These are phyloP conservation scores for Homarus americanus DNA, from an alignment of 1,140 invertebrate genomes.

Conservation along the genomic window DNA sequence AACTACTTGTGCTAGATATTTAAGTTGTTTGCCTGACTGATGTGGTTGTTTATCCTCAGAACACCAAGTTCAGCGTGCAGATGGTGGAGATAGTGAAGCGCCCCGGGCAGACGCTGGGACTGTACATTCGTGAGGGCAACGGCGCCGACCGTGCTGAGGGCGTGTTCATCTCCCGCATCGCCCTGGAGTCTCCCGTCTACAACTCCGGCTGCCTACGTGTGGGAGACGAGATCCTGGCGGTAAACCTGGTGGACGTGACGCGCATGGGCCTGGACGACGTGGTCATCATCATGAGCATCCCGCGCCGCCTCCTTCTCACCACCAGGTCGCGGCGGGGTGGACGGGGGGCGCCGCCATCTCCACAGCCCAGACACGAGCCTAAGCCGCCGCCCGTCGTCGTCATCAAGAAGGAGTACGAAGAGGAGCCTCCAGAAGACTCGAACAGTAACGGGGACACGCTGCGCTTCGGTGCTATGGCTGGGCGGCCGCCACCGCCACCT, in stretches of 20 bases:
- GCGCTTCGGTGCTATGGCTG: conserved; percentile 60
- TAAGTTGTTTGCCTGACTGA: too few relatives aligned
- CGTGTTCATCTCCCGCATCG: conserved; percentile 99
- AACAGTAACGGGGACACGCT: conserved; percentile 76
- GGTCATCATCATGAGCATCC: conserved; percentile 99
- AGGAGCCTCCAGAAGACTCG: conserved; percentile 90
- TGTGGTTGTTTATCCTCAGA: conserved; percentile 82
- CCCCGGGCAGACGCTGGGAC: conserved; percentile 97
- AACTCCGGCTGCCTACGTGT: conserved; percentile 96
- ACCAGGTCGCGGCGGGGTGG: conserved; percentile 82
- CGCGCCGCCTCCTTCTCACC: conserved; percentile 93
- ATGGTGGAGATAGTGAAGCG: conserved; percentile 99
- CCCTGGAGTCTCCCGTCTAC: conserved; percentile 96
- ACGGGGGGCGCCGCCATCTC: conserved; percentile 81
- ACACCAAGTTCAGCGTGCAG: conserved; percentile 89
- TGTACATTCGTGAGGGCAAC: conserved; percentile 98
- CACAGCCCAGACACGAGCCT: conserved; percentile 86
- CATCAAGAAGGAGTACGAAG: conserved; percentile 83
- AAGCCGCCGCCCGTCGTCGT: conserved; percentile 95
- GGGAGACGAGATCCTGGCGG: conserved; percentile 98
- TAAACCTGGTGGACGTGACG: conserved; percentile 98
- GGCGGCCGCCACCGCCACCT: conserved; percentile 75
- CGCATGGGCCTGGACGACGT: conserved; percentile 99
- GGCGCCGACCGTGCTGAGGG: conserved; percentile 95
- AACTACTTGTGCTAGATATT: too few relatives aligned